A percentile compares a stretch with the other conserved stretches of the same genome.
These are phyloP conservation scores for Drosophila koepferae DNA, from an alignment of 2,888 invertebrate genomes.

Conservation along the genomic window DNA sequence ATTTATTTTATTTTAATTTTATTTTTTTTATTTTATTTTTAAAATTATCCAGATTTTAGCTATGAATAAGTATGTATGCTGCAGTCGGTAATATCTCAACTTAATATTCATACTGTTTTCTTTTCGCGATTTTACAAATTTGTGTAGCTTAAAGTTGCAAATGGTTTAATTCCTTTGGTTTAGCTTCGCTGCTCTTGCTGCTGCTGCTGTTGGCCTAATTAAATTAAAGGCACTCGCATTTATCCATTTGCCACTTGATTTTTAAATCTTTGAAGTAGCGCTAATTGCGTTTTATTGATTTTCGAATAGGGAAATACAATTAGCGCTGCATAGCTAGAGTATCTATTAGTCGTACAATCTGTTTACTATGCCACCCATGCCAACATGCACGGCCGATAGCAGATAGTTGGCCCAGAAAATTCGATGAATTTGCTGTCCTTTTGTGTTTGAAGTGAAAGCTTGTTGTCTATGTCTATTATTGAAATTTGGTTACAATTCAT, in stretches of 20 bases:
- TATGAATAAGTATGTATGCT: background rate
- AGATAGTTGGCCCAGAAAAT: background rate
- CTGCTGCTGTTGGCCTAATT: slow-evolving; percentile 19
- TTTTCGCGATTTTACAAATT: slow-evolving; percentile 12
- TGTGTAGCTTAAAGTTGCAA: slow-evolving; percentile 17
- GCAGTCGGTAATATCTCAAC: background rate
- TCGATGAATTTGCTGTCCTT: background rate
- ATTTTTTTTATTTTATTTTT: too few species aligned
- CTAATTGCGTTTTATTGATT: slow-evolving; percentile 36
- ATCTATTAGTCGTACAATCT: background rate
- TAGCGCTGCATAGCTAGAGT: background rate
- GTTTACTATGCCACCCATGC: background rate
- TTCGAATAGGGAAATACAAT: slow-evolving; percentile 9
- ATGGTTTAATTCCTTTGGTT: slow-evolving; percentile 9
- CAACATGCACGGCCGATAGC: background rate
- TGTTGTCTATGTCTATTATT: slow-evolving; percentile 11
- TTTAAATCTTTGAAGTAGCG: slow-evolving; percentile 38
- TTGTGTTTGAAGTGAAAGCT: background rate
- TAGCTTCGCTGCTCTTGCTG: background rate
- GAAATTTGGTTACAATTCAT: slow-evolving; percentile 45
- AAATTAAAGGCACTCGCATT: slow-evolving; percentile 21
- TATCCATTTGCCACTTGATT: slow-evolving; percentile 3
- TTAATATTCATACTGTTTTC: background rate
- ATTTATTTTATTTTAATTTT: too few species aligned
- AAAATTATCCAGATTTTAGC: too few species aligned